phyloP scores from a whole-genome alignment of 2,113 vertebrate species.

The Charina bottae region DNA sequence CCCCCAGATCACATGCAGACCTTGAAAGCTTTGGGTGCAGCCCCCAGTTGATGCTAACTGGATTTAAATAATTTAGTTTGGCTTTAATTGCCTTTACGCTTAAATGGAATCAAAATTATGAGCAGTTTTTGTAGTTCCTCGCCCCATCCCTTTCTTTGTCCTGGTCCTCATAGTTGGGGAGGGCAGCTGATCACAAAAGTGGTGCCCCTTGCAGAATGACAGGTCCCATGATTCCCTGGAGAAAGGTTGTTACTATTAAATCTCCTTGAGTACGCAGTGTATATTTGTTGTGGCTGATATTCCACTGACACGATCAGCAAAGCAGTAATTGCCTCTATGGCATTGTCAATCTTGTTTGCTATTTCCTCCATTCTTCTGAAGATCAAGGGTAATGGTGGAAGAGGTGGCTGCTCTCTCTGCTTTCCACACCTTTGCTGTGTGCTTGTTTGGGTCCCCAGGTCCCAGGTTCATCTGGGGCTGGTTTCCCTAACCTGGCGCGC shows the following conservation, averaged over 20 bases:
- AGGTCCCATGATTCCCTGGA: background rate
- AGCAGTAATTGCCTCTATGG: background rate
- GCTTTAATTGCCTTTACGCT: background rate
- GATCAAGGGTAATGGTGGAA: background rate
- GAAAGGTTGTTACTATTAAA: no score
- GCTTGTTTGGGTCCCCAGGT: background rate
- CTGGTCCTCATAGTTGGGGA: background rate
- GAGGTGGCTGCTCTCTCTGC: background rate
- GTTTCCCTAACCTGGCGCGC: background rate
- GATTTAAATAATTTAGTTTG: background rate
- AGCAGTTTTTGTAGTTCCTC: background rate
- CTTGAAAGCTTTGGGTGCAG: background rate
- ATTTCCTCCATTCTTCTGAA: background rate
- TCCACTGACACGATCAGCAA: background rate
- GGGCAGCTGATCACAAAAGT: background rate
- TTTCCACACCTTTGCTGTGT: background rate
- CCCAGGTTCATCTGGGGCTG: background rate
- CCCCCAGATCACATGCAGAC: background rate
- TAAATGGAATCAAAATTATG: background rate
- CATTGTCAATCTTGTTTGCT: background rate
- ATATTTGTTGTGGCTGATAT: background rate
- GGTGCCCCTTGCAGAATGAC: background rate
- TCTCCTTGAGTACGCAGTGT: background rate
- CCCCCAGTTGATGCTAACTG: background rate
- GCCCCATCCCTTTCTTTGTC: background rate